Conservation (phyloP, 2,797 vertebrate species). For the Eulemur rubriventer region DNA sequence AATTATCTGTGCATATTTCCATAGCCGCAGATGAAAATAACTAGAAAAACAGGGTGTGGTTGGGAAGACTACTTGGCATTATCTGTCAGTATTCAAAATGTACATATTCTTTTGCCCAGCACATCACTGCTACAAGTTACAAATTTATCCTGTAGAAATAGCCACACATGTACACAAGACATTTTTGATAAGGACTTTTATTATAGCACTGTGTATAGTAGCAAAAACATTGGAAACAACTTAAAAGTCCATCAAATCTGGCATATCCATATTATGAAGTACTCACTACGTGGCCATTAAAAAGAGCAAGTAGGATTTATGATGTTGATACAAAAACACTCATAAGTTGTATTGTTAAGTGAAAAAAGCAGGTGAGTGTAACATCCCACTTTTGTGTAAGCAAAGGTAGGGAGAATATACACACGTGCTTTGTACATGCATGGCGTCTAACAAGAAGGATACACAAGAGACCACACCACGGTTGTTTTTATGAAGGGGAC, state of each 20-base stretch:
- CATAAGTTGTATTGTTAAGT: neutral
- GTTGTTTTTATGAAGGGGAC: neutral
- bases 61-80: neutral
- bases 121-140: neutral
- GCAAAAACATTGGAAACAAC: neutral
- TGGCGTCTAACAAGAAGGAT: neutral
- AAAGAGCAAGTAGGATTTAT: neutral
- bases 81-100: neutral
- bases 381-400: neutral
- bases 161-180: neutral
- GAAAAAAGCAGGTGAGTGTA: neutral
- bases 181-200: conserved; percentile 1
- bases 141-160: neutral
- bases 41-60: neutral
- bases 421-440: neutral
- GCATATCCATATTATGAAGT: neutral
- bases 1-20: neutral
- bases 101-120: neutral
- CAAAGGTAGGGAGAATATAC: too few relatives aligned
- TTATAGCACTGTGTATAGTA: neutral
- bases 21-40: neutral
- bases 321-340: neutral
- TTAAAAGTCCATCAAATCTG: neutral
- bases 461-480: too few relatives aligned
- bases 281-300: neutral